These are phyloP conservation scores for Austrolebias charrua DNA, from an alignment of 2,797 vertebrate genomes.

Conservation along the genomic window DNA sequence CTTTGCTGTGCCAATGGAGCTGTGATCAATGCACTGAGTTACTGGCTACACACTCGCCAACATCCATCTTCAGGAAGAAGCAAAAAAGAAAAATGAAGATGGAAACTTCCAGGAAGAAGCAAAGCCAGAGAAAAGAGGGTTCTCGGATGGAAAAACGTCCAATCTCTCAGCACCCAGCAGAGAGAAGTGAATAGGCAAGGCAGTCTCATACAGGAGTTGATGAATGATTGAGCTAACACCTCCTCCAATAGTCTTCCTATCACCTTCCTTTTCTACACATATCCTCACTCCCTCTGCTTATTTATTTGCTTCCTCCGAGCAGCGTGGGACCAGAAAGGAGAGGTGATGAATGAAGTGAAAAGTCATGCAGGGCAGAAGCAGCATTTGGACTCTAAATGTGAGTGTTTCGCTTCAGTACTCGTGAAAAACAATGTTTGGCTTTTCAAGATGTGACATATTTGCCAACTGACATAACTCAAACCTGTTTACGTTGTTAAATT, in stretches of 20 bases:
- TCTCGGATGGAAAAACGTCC: slow-evolving; percentile 23
- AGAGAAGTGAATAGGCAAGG: slow-evolving; percentile 59
- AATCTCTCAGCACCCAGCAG: slow-evolving; percentile 46
- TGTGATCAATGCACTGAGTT: slow-evolving; percentile 57
- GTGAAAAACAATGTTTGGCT: slow-evolving; percentile 24
- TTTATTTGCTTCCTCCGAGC: slow-evolving; percentile 64
- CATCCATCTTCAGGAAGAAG: slow-evolving; percentile 60
- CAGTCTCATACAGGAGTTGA: slow-evolving; percentile 49
- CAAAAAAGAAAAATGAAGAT: slow-evolving; percentile 34
- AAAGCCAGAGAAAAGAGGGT: slow-evolving; percentile 37
- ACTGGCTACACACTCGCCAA: slow-evolving; percentile 54
- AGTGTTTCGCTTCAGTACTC: slow-evolving; percentile 13
- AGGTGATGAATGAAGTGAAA: slow-evolving; percentile 59
- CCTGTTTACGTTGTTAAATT: slow-evolving; percentile 17
- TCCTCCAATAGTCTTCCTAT: slow-evolving; percentile 54
- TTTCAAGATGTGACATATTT: slow-evolving; percentile 33
- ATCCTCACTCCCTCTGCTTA: slow-evolving; percentile 59
- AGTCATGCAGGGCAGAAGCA: slow-evolving; percentile 39
- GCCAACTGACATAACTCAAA: slow-evolving; percentile 23
- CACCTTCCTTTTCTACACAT: slow-evolving; percentile 50
- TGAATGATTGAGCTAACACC: slow-evolving; percentile 61
- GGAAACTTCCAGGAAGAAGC: slow-evolving; percentile 29
- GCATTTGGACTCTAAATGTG: slow-evolving; percentile 18
- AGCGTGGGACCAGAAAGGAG: slow-evolving; percentile 54
- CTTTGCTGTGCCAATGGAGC: slow-evolving; percentile 44